Evolutionary conservation across 2,888 invertebrate species (phyloP).

Genomic region (Villa cingulata): DNA sequence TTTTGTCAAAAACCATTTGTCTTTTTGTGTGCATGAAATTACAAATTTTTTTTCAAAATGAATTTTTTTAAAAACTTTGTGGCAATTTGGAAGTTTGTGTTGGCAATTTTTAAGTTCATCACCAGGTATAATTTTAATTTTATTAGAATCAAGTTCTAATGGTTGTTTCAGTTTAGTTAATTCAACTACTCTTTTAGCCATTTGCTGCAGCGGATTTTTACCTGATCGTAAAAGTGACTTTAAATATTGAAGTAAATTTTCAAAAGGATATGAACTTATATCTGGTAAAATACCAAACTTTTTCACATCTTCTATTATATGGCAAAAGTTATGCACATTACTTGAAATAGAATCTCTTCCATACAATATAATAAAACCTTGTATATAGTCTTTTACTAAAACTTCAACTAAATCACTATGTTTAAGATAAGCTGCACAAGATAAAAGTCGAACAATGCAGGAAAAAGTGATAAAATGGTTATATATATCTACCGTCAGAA

Average conservation of each 20-base stretch:
- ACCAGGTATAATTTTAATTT: too few species aligned
- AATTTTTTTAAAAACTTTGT: too few species aligned
- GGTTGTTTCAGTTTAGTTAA: not conserved
- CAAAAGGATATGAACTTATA: constrained; percentile 1
- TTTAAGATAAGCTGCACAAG: constrained; percentile 8
- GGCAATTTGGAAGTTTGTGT: too few species aligned
- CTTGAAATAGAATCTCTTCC: constrained; percentile 16
- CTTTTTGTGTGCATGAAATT: not conserved
- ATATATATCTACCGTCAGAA: constrained; percentile 9
- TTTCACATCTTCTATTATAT: constrained; percentile 24
- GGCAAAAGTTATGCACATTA: constrained; percentile 25
- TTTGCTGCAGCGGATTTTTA: not conserved
- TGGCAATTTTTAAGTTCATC: too few species aligned
- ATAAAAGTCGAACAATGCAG: constrained; percentile 6
- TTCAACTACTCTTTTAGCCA: not conserved
- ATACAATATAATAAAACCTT: too few species aligned
- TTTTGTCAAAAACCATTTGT: constrained; percentile 1
- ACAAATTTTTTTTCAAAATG: too few species aligned
- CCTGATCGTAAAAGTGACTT: not conserved
- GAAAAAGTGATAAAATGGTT: constrained; percentile 8
- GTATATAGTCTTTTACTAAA: constrained; percentile 15
- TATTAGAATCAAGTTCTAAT: too few species aligned
- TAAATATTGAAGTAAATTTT: not conserved
- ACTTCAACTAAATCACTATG: constrained; percentile 10
- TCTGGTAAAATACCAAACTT: constrained; percentile 17